phyloP scores from a whole-genome alignment of 2,113 vertebrate genomes.

The Sphaerodactylus townsendi region DNA sequence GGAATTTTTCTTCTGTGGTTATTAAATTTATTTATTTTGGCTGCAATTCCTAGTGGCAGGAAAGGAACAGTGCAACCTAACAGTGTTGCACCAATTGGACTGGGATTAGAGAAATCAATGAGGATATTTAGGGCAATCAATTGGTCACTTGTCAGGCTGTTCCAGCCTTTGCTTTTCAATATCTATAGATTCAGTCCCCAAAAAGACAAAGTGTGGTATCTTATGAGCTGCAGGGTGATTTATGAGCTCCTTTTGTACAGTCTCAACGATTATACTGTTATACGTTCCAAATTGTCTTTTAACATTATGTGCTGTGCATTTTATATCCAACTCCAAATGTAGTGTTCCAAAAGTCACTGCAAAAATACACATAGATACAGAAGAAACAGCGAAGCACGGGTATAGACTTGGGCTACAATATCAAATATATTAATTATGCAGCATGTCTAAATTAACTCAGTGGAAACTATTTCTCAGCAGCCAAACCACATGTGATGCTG shows the following conservation, averaged over 20 bases:
- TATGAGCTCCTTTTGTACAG: background rate
- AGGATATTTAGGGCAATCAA: constrained; percentile 4
- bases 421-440: background rate
- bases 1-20: background rate
- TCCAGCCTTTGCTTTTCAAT: background rate
- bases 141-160: background rate
- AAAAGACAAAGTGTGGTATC: background rate
- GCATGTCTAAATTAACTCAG: background rate
- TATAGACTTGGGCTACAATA: background rate
- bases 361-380: background rate
- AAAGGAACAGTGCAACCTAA: constrained; percentile 1
- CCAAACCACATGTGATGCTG: no score
- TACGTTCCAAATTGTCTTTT: background rate
- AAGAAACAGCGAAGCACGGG: background rate
- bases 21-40: constrained; percentile 16
- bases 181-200: background rate
- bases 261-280: background rate
- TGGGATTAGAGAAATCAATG: constrained; percentile 7
- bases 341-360: background rate
- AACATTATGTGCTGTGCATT: background rate
- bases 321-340: background rate
- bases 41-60: constrained; percentile 11
- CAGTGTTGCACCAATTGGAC: background rate
- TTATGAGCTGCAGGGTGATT: background rate
- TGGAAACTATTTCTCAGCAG: background rate